Evolutionary conservation across 1,140 invertebrate species (phyloP), one percentile per base, ranked within the genome.

Genomic region (Grapholita molesta): DNA sequence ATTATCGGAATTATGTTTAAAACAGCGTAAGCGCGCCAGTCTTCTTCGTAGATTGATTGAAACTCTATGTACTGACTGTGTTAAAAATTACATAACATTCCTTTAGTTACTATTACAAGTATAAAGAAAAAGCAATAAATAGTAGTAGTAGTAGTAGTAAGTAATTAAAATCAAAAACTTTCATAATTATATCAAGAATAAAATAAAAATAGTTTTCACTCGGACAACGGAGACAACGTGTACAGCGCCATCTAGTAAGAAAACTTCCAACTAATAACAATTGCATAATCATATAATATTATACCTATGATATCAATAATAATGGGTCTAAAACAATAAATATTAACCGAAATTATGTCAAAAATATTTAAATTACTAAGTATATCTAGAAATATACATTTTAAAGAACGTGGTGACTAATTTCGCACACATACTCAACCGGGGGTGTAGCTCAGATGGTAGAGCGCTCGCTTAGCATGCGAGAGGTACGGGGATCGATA

Each of bases 391-490:
- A 38, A 38, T 38, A 38, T 9, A 38, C 1, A 5, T 5, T 15
- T 1, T 5, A 18, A 4, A 21, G 15, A 48, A 48, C 8, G 5
- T 55, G 24, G 6, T n/a, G 2, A 6, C 3, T 15, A 30, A 28
- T 61, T 61, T 61, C 55, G 55, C n/a, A 3, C 0, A 0, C 0
- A 5, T 15, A 0, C 0, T 15, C 42, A 61, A 5, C 55, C 18
- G 67, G 67, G 67, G 67, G 67, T 57, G 67, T 69, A 69, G 67
- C 67, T 69, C 55, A 96, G 94, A 95, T 96, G 95, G 95, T 96
- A 96, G 95, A 96, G 95, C 95, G 95, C 95, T 96, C 95, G 95
- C 95, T 96, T 96, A 96, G 95, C 95, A 96, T 96, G 95, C 94
- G 95, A 96, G 95, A 96, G 95, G 95, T 95, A 96, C 95, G 93